Percentiles rank a stretch among this genome's conserved stretches.
These are phyloP conservation scores for Tautogolabrus adspersus DNA, from an alignment of 2,113 vertebrate genomes.

Conservation along the genomic window DNA sequence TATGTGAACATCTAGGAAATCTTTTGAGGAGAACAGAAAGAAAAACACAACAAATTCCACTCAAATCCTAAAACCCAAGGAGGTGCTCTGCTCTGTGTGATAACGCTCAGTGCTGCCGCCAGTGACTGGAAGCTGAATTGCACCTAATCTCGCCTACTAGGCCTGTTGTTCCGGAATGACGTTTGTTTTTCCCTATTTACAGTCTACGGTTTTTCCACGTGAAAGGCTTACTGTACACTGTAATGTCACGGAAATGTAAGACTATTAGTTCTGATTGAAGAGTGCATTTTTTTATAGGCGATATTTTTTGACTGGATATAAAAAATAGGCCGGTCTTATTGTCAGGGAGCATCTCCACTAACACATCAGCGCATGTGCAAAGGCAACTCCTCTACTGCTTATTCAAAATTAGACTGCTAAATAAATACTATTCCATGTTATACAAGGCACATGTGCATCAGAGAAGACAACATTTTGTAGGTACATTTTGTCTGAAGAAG, in stretches of 20 bases:
- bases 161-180: too few species aligned
- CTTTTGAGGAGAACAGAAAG: too few species aligned
- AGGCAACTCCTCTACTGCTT: neutral
- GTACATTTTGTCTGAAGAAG: neutral
- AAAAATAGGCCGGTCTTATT: neutral
- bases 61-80: too few species aligned
- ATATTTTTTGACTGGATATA: too few species aligned
- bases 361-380: constrained; percentile 1
- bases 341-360: constrained; percentile 11
- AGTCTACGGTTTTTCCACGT: too few species aligned
- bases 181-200: too few species aligned
- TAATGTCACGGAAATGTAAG: too few species aligned
- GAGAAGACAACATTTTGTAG: neutral
- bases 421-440: neutral
- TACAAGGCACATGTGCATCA: neutral
- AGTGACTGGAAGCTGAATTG: constrained; percentile 7
- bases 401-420: constrained; percentile 4
- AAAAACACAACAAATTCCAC: too few species aligned
- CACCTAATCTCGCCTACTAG: neutral
- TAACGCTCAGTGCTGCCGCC: constrained; percentile 24
- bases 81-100: neutral
- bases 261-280: too few species aligned
- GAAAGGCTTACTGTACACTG: too few species aligned
- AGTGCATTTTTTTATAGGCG: too few species aligned
- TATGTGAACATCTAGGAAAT: too few species aligned